These are phyloP conservation scores for Tympanoctomys barrerae DNA, from an alignment of 2,797 vertebrate species.

Conservation along the genomic window DNA sequence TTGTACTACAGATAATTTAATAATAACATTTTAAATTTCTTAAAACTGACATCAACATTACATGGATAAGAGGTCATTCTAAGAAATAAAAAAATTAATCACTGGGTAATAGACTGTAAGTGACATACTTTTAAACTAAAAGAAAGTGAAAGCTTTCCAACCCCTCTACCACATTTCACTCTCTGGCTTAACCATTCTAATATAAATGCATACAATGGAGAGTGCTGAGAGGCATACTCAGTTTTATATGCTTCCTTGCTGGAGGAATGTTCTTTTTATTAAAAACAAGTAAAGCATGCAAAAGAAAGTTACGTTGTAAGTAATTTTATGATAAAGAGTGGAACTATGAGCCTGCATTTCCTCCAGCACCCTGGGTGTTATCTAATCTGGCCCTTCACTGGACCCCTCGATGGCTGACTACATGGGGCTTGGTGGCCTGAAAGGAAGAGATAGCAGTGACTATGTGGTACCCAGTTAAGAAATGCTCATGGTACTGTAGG, in stretches of 20 bases:
- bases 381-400: neutral
- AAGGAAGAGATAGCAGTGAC: neutral
- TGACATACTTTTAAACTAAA: constrained; percentile 58
- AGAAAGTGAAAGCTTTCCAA: constrained; percentile 55
- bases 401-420: neutral
- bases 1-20: neutral
- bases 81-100: constrained; percentile 20
- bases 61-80: neutral
- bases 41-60: neutral
- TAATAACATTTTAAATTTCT: neutral
- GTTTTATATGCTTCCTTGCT: constrained; percentile 57
- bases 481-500: neutral
- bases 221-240: neutral
- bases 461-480: neutral
- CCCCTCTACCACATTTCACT: neutral
- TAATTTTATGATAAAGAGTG: constrained; percentile 61
- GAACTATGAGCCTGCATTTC: constrained; percentile 21
- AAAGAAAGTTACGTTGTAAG: constrained; percentile 52
- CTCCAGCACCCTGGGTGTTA: neutral
- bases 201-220: constrained; percentile 8
- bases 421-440: neutral
- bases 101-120: constrained; percentile 30
- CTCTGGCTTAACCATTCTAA: constrained; percentile 15
- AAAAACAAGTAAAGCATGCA: constrained; percentile 60
- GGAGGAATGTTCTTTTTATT: constrained; percentile 60